Base-by-base conservation (phyloP, 2,113 vertebrate genomes). In the Egretta garzetta region DNA sequence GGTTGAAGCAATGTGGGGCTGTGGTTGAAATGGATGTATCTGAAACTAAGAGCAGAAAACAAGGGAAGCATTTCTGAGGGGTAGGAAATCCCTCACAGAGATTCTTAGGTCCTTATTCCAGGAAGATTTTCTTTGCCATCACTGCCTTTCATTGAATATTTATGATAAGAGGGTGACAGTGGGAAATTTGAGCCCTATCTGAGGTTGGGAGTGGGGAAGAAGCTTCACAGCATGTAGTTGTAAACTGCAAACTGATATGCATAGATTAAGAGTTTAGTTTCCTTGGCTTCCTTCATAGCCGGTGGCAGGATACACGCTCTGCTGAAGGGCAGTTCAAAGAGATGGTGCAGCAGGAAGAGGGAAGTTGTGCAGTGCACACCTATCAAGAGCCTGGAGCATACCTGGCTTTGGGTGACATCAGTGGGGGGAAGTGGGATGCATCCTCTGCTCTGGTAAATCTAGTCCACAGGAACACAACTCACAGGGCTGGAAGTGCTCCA, bases 291-390 rank as follows among this genome's bases (percentile, higher is more conserved):
- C 53, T 67, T 72, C 32, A 35, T 14, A 80, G 37, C 5, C 43
- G 24, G 63, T 37, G 58, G 52, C 33, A 77, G 80, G 45, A 30
- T 11, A 20, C 1, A 1, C 12, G 14, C 12, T 52, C 50, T 74
- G 92, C 53, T 49, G 73, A 80, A 80, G 56, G 35, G 19, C 27
- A 67, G 43, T 30, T 59, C 67, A 59, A 55, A 88, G 83, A 50
- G 22, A 28, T 27, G 62, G 10, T 32, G 76, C 35, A 73, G 43
- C 39, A 68, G 49, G 26, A 68, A n/a, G 32, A 59, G n/a, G 35
- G 26, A 64, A 89, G 11, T n/a, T 63, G 58, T 6, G 7, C 17
- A 60, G 33, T 0, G 0, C n/a, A 60, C 45, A 21, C 2, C 56
- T 66, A 33, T 33, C 59, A 77, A 27, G 16, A 84, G 13, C 62